Conservation (phyloP, 2,113 vertebrate species). For the Ictalurus furcatus region DNA sequence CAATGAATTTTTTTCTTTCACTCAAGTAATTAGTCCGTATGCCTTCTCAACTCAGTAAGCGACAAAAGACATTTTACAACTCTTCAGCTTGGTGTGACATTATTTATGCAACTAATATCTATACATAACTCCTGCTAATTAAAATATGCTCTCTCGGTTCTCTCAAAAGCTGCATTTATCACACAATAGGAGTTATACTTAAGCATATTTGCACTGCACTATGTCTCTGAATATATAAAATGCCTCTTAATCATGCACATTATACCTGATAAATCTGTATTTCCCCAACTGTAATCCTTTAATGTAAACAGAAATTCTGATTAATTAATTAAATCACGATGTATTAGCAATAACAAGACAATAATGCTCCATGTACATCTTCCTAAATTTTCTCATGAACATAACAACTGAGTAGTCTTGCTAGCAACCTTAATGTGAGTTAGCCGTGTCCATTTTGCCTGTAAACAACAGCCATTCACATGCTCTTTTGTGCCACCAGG, state of each 20-base stretch:
- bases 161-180: conserved; percentile 28
- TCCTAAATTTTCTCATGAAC: neutral
- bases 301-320: neutral
- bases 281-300: neutral
- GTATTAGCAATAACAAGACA: neutral
- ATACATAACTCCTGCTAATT: conserved; percentile 55
- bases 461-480: conserved; percentile 15
- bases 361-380: neutral
- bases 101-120: conserved; percentile 55
- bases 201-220: neutral
- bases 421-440: neutral
- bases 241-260: neutral
- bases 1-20: neutral
- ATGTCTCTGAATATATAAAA: neutral
- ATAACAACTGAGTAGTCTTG: neutral
- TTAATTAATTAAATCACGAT: neutral
- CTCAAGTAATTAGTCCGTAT: conserved; percentile 37
- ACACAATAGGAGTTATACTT: neutral
- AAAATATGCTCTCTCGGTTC: conserved; percentile 57
- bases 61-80: conserved; percentile 48
- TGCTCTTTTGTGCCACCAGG: conserved; percentile 18
- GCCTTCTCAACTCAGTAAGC: neutral
- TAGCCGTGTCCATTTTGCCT: neutral
- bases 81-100: conserved; percentile 47
- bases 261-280: neutral